Percentiles rank a stretch among this genome's conserved stretches.
phyloP scores from a whole-genome alignment of 2,113 vertebrate species.

The Neodon shergylaensis region DNA sequence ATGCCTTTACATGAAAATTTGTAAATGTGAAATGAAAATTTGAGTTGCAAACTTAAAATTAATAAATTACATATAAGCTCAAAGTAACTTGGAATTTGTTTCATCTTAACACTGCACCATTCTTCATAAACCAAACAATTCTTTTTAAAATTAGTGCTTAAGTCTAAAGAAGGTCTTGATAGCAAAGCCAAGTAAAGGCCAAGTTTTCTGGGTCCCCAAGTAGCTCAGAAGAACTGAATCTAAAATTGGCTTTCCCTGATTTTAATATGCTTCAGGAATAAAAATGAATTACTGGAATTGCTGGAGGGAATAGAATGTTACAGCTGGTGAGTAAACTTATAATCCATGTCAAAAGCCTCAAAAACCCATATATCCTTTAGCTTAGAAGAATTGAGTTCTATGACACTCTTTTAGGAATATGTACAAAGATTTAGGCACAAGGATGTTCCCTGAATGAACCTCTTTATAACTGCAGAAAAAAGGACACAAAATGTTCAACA shows the following conservation, averaged over 20 bases:
- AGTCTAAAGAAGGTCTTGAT: neutral
- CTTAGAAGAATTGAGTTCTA: constrained; percentile 14
- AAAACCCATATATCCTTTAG: neutral
- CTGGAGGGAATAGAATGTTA: neutral
- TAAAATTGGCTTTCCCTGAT: constrained; percentile 6
- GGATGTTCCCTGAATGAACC: constrained; percentile 32
- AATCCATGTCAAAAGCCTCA: constrained; percentile 31
- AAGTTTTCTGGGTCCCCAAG: constrained; percentile 26
- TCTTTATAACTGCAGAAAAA: constrained; percentile 51
- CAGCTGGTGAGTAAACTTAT: neutral
- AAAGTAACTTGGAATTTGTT: neutral
- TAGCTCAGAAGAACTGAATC: constrained; percentile 31
- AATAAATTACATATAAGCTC: neutral
- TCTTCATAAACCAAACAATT: constrained; percentile 46
- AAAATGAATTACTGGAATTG: constrained; percentile 48
- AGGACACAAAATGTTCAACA: constrained; percentile 52
- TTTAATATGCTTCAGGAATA: constrained; percentile 57
- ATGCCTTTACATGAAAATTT: neutral
- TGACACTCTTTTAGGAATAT: constrained; percentile 15
- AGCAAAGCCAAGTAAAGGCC: constrained; percentile 38
- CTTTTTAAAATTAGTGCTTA: neutral
- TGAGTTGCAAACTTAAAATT: constrained; percentile 17
- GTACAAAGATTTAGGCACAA: constrained; percentile 33
- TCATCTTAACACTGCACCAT: constrained; percentile 19
- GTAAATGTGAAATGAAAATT: neutral